Base-by-base conservation (phyloP, 2,113 vertebrate genomes). In the Corapipo altera region DNA sequence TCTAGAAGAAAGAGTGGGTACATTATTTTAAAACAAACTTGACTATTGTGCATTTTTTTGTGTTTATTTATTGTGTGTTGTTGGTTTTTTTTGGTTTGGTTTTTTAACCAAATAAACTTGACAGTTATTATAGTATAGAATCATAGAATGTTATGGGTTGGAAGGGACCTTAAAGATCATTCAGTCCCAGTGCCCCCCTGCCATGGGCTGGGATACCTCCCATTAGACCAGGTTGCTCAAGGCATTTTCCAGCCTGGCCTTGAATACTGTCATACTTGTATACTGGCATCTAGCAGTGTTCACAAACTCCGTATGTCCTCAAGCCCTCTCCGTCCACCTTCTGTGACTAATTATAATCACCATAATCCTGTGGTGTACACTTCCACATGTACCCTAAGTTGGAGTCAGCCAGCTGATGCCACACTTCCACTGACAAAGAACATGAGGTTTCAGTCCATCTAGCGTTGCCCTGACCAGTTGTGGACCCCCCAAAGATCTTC, bases 331-430 rank as follows among this genome's bases (percentile, higher is more conserved):
- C 8, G 11, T 73, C 49, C 12, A 49, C 54, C 13, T 79, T 72
- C 30, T 76, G 26, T 57, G 75, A 73, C 17, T 67, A 20, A n/a
- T 11, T 41, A 46, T 43, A 61, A 80, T 82, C 26, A n/a, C 39
- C 49, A 23, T 4, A 5, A 7, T 49, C 43, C 13, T 5, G 46
- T 55, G 33, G 26, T 0, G 0, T 52, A 52, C 15, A 1, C 32
- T 91, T 84, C 46, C 9, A 22, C 1, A 0, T 4, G 1, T 24
- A 58, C 18, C 5, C 11, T 23, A 33, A 49, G 3, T 18, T 79
- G 46, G 37, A 76, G 18, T 69, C 49, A 72, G 13, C 9, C 58
- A 46, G 17, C 41, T 61, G 74, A 37, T 74, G 39, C 48, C 20
- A 17, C 7, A 3, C 30, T 88, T 78, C 37, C 5, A 2, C 66